Evolutionary conservation across 2,888 invertebrate species (phyloP).

Genomic region (Rotaria magnacalcarata): DNA sequence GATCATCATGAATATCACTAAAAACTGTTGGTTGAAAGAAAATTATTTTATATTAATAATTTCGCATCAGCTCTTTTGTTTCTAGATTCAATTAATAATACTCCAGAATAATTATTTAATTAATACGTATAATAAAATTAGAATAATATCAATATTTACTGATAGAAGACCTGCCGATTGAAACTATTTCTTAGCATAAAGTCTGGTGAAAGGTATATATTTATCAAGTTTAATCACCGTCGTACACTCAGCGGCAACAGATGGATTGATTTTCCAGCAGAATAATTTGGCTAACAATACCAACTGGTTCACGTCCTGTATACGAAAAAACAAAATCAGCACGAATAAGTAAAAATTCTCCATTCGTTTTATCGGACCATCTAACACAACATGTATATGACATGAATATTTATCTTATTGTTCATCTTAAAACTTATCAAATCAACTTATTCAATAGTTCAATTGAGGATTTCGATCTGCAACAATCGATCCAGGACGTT

Average conservation of each 20-base stretch:
- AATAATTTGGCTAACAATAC: slow-evolving; percentile 86
- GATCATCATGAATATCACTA: slow-evolving; percentile 59
- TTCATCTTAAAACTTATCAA: not conserved
- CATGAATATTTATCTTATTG: not conserved
- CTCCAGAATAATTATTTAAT: slow-evolving; percentile 77
- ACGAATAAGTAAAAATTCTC: slow-evolving; percentile 66
- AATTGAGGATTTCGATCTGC: not conserved
- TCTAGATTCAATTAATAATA: slow-evolving; percentile 69
- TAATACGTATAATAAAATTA: slow-evolving; percentile 48
- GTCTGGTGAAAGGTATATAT: slow-evolving; percentile 48
- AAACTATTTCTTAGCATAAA: slow-evolving; percentile 46
- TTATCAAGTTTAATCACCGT: slow-evolving; percentile 48
- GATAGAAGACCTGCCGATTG: slow-evolving; percentile 47
- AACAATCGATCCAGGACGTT: not conserved
- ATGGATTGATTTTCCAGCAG: slow-evolving; percentile 48
- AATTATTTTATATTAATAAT: slow-evolving; percentile 76
- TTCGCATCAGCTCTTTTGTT: slow-evolving; percentile 81
- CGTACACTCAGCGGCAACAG: slow-evolving; percentile 47
- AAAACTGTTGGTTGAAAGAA: slow-evolving; percentile 79
- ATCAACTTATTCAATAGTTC: not conserved
- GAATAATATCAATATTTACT: not conserved
- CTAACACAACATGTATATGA: slow-evolving; percentile 79
- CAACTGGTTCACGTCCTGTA: slow-evolving; percentile 72
- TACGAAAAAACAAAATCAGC: slow-evolving; percentile 53
- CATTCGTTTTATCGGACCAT: slow-evolving; percentile 82